These are phyloP conservation scores for Muricea muricata DNA, from an alignment of 92 coral and sea anemone genomes.

Conservation along the genomic window DNA sequence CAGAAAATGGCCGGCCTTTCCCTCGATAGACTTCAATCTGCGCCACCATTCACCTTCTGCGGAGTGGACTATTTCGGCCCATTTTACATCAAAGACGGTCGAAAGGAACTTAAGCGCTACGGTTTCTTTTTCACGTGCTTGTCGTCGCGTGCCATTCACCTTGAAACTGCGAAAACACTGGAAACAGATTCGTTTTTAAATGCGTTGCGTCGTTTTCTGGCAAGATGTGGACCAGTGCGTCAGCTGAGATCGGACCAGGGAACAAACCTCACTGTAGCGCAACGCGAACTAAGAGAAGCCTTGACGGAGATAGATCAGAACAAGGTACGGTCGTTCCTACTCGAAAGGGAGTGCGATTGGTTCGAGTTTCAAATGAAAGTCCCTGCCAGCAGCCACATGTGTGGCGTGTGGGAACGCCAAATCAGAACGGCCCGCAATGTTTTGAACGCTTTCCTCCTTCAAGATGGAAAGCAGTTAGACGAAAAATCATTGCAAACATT, in stretches of 20 bases:
- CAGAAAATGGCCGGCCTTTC: constrained; percentile 18
- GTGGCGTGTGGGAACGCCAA: background rate
- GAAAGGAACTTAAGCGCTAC: constrained; percentile 10
- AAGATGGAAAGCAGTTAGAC: too few species aligned
- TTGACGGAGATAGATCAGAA: background rate
- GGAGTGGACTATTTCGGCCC: constrained; percentile 8
- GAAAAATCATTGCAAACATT: too few species aligned
- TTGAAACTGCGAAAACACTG: background rate
- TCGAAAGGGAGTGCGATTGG: background rate
- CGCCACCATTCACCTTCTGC: constrained; percentile 23
- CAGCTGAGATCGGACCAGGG: constrained; percentile 12
- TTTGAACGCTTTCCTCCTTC: background rate
- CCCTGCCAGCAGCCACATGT: background rate
- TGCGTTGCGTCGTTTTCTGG: background rate
- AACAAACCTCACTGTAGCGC: constrained; percentile 1
- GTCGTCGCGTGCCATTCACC: background rate
- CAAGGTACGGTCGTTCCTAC: background rate
- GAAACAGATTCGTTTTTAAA: background rate
- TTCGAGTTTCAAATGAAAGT: background rate
- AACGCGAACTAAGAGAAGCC: background rate
- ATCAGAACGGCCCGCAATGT: background rate
- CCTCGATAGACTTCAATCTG: background rate
- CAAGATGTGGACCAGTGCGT: background rate
- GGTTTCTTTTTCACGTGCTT: background rate
- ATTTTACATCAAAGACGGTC: constrained; percentile 5